Percentiles rank a stretch among this genome's conserved stretches.
Conservation (phyloP, 2,797 vertebrate species). For the Notolabrus celidotus region DNA sequence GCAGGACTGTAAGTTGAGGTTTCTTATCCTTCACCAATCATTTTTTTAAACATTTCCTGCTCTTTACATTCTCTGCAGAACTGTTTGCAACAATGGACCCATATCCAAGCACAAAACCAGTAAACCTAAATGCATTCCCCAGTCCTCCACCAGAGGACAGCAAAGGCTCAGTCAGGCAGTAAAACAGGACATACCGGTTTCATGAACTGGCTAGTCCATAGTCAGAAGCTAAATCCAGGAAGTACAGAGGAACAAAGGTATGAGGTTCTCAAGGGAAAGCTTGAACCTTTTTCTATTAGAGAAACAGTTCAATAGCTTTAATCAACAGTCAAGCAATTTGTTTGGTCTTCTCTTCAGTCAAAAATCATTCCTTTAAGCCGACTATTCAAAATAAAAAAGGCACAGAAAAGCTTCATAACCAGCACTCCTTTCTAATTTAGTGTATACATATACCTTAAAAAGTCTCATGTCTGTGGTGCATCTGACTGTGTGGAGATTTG, state of each 20-base stretch:
- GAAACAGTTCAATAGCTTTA: no score
- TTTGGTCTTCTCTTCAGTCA: no score
- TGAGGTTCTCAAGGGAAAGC: background rate
- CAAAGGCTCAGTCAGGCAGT: constrained; percentile 51
- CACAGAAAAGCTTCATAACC: no score
- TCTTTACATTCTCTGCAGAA: background rate
- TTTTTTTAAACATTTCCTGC: background rate
- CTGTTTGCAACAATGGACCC: no score
- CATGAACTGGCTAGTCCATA: constrained; percentile 34
- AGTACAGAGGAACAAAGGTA: constrained; percentile 33
- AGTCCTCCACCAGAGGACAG: constrained; percentile 79
- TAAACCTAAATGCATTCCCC: background rate
- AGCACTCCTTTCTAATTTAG: no score
- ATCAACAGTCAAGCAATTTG: no score
- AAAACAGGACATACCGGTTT: background rate
- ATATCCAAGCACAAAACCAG: background rate
- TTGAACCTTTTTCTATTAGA: no score
- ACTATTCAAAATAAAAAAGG: no score
- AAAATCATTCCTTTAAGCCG: no score
- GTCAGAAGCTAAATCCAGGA: constrained; percentile 40
- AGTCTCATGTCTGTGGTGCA: no score
- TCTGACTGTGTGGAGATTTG: no score
- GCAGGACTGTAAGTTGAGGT: background rate
- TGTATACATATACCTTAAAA: no score
- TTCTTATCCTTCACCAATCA: background rate